Conservation (phyloP, 2,888 invertebrate species). For the Hirtodrosophila confusa region DNA sequence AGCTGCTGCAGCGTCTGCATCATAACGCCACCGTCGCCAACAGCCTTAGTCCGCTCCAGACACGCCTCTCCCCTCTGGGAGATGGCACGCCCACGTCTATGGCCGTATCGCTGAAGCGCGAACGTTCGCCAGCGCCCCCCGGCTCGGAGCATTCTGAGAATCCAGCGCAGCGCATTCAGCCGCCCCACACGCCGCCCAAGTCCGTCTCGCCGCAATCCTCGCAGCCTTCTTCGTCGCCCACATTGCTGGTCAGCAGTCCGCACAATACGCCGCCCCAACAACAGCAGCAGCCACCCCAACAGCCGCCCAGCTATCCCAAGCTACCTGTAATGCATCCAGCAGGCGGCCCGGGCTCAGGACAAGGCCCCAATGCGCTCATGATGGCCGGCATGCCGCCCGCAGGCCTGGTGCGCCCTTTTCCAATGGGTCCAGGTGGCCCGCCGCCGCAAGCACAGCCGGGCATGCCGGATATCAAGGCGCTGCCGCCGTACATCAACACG, state of each 20-base stretch:
- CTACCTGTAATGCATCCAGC: conserved; percentile 53
- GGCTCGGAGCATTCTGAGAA: conserved; percentile 77
- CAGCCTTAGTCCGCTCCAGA: conserved; percentile 77
- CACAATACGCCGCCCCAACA: conserved; percentile 65
- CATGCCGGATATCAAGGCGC: conserved; percentile 83
- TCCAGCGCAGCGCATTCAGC: conserved; percentile 83
- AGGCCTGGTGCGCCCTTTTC: conserved; percentile 83
- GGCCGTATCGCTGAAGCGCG: conserved; percentile 77
- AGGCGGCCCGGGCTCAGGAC: conserved; percentile 14
- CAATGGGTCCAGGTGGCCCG: conserved; percentile 78
- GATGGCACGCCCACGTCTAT: conserved; percentile 39
- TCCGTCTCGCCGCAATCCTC: conserved; percentile 82
- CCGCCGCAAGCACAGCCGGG: conserved; percentile 73
- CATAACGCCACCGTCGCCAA: conserved; percentile 81
- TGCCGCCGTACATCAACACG: conserved; percentile 84
- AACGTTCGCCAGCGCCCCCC: conserved; percentile 81
- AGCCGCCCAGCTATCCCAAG: conserved; percentile 62
- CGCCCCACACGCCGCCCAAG: conserved; percentile 82
- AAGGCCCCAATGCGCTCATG: conserved; percentile 66
- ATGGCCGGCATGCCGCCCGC: conserved; percentile 81
- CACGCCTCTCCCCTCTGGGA: conserved; percentile 72
- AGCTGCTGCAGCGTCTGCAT: conserved; percentile 82
- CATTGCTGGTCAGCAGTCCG: conserved; percentile 70
- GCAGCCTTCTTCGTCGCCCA: conserved; percentile 79
- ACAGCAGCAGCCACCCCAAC: conserved; percentile 48